A percentile compares a stretch with the other conserved stretches of the same genome.
Evolutionary conservation across 2,797 vertebrate species (phyloP).

Genomic region (Gadopsis bispinosus): DNA sequence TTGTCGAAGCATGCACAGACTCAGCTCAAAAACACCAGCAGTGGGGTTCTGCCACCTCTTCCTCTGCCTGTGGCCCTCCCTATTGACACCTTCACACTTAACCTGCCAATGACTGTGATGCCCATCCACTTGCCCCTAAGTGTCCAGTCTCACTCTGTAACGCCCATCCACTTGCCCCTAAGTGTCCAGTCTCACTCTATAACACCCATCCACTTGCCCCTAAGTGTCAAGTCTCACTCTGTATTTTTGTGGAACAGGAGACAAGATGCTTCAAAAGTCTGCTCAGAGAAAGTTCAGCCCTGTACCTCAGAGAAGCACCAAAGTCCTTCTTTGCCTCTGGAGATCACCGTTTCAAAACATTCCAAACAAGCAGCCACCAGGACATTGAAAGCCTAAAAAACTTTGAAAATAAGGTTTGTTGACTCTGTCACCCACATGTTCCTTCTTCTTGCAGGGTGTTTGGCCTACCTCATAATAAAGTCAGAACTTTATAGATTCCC

Average conservation of each 20-base stretch:
- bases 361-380: constrained; percentile 14
- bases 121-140: constrained; percentile 4
- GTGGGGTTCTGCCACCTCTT: neutral
- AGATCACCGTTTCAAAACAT: constrained; percentile 37
- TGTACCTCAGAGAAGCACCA: constrained; percentile 1
- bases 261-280: constrained; percentile 20
- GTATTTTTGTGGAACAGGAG: constrained; percentile 39
- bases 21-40: constrained; percentile 15
- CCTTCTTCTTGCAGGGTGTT: neutral
- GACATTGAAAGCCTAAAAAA: constrained; percentile 7
- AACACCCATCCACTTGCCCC: constrained; percentile 29
- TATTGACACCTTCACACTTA: constrained; percentile 30
- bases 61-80: neutral
- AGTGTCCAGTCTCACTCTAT: too few species aligned
- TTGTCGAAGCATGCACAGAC: constrained; percentile 18
- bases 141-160: too few species aligned
- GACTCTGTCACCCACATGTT: neutral
- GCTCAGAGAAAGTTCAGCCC: neutral
- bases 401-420: neutral
- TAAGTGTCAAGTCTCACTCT: constrained; percentile 22
- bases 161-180: too few species aligned
- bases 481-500: neutral
- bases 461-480: constrained; percentile 58
- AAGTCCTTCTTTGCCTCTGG: constrained; percentile 8
- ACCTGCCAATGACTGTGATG: constrained; percentile 37